Evolutionary conservation across 2,797 vertebrate genomes (phyloP).

Genomic region (Trachops cirrhosus): DNA sequence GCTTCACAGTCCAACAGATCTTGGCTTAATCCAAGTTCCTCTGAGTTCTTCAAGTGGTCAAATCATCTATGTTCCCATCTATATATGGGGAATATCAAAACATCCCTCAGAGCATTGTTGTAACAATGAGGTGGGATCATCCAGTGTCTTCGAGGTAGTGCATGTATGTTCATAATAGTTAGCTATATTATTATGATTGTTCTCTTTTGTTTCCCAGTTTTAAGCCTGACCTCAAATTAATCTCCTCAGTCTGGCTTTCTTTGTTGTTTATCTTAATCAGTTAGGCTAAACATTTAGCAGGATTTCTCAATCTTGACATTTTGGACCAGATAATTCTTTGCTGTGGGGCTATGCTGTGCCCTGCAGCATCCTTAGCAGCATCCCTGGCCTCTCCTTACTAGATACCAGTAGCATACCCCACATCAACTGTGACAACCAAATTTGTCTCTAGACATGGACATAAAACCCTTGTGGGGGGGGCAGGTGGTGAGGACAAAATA

Average conservation of each 20-base stretch:
- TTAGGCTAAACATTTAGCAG: neutral
- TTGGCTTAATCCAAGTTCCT: neutral
- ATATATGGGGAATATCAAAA: neutral
- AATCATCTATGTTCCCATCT: neutral
- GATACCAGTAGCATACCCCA: neutral
- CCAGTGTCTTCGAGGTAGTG: neutral
- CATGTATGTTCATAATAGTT: neutral
- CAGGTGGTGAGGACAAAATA: neutral
- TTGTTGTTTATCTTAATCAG: neutral
- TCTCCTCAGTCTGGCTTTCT: neutral
- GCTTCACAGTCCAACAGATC: neutral
- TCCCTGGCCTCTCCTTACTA: neutral
- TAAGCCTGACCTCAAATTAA: neutral
- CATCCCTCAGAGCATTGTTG: neutral
- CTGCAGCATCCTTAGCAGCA: neutral
- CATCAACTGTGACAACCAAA: neutral
- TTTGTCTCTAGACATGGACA: neutral
- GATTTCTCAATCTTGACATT: neutral
- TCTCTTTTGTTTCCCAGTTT: neutral
- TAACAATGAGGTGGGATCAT: neutral
- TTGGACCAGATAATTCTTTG: neutral
- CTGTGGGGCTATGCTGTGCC: too few relatives aligned
- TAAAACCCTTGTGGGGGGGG: fast-evolving
- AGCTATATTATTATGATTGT: neutral
- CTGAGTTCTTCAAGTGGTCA: neutral